Base-by-base conservation (phyloP, 2,113 vertebrate species). In the Archilochus colubris region DNA sequence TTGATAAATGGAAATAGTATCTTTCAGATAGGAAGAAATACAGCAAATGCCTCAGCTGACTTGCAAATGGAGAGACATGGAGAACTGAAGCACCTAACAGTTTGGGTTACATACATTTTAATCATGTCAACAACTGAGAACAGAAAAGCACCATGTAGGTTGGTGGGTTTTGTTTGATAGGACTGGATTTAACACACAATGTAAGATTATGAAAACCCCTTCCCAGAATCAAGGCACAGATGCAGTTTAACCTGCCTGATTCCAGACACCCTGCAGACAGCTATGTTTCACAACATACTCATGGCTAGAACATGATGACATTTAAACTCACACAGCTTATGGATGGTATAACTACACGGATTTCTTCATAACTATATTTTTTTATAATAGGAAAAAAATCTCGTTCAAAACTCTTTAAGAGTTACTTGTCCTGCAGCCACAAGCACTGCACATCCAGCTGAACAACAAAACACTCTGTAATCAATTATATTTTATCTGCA, bases 401-500 rank as follows among this genome's bases (percentile, higher is more conserved):
- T 58, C 9, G 20, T 69, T 85, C 33, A 79, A 5, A 77, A 33
- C 17, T 82, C 66, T n/a, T 21, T 31, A 43, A 70, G 54, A 96
- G 23, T 62, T 24, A 4, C 59, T 82, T 70, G 43, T 82, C 88
- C 85, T 88, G 72, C 59, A 91, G 84, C 68, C 67, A 69, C 10
- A 25, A 50, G 33, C 31, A 51, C 82, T 61, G 88, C 6, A 23
- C 46, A 91, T 69, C 67, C 78, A 93, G 43, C 54, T 80, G 75
- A 94, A 88, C 55, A 94, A 85, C 43, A 90, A 81, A 87, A 66
- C 14, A 70, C 31, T 43, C 51, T 73, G 44, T 63, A 70, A 95
- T 89, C 69, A 73, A 76, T 82, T 57, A 59, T 76, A 57, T 66
- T 93, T 91, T 76, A 91, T 73, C 88, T 83, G n/a, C 46, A 88